Percentiles rank a stretch among this genome's conserved stretches.
These are phyloP conservation scores for Microcebus griseorufus DNA, from an alignment of 2,113 vertebrate species.

Conservation along the genomic window DNA sequence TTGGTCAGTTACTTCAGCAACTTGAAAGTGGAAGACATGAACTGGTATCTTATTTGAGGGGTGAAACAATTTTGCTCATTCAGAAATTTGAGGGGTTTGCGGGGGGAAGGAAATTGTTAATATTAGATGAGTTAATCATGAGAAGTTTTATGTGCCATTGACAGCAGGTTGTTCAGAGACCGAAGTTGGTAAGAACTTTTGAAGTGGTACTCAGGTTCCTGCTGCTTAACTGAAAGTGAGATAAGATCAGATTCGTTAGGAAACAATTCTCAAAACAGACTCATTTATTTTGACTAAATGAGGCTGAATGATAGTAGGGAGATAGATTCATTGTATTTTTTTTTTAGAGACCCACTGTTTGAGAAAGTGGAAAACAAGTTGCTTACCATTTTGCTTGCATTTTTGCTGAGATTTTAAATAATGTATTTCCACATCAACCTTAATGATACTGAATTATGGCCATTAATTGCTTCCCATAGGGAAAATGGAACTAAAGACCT, in stretches of 20 bases:
- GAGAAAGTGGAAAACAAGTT: conserved; percentile 60
- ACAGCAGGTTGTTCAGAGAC: conserved; percentile 63
- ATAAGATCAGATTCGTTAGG: conserved; percentile 83
- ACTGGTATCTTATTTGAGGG: conserved; percentile 15
- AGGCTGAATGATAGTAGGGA: conserved; percentile 58
- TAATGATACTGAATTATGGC: conserved; percentile 49
- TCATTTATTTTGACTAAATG: conserved; percentile 72
- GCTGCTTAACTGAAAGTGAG: conserved; percentile 80
- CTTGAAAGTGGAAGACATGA: conserved; percentile 22
- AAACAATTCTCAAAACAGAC: conserved; percentile 73
- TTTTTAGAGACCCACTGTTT: conserved; percentile 46
- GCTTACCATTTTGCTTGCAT: conserved; percentile 47
- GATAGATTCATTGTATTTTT: conserved; percentile 57
- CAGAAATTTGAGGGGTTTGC: conserved; percentile 52
- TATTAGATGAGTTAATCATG: conserved; percentile 65
- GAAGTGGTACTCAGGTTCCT: conserved; percentile 84
- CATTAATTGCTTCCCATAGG: conserved; percentile 4
- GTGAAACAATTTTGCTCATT: conserved; percentile 63
- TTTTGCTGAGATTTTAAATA: conserved; percentile 56
- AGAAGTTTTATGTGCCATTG: conserved; percentile 65
- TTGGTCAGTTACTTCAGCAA: conserved; percentile 21
- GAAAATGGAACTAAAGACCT: conserved; percentile 46
- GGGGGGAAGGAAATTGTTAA: conserved; percentile 54
- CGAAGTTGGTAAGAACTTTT: conserved; percentile 79
- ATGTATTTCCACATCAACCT: background rate